phyloP scores from a whole-genome alignment of 2,888 invertebrate genomes.

The Timema podura region DNA sequence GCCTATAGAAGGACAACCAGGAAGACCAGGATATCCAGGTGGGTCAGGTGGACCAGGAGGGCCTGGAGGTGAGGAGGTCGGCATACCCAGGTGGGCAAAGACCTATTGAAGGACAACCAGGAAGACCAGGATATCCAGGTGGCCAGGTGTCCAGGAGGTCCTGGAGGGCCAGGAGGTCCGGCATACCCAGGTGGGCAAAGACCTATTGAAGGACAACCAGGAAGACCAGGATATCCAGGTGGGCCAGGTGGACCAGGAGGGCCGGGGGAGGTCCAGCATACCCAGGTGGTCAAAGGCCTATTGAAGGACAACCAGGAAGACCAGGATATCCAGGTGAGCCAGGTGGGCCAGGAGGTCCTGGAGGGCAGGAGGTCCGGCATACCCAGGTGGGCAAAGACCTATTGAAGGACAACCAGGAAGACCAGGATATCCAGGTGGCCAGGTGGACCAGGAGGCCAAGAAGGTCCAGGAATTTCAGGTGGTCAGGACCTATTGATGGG shows the following conservation, averaged over 20 bases:
- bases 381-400: slow-evolving; percentile 22
- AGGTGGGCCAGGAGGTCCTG: slow-evolving; percentile 37
- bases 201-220: slow-evolving; percentile 36
- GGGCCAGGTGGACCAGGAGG: slow-evolving; percentile 25
- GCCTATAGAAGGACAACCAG: slow-evolving; percentile 21
- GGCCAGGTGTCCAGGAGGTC: slow-evolving; percentile 22
- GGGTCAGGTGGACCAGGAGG: slow-evolving; percentile 34
- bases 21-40: slow-evolving; percentile 21
- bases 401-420: slow-evolving; percentile 34
- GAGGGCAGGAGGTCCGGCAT: slow-evolving; percentile 39
- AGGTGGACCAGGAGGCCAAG: slow-evolving; percentile 36
- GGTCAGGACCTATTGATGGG: slow-evolving; percentile 18
- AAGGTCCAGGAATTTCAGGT: slow-evolving; percentile 32
- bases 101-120: slow-evolving; percentile 29
- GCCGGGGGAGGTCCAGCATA: slow-evolving; percentile 25
- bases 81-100: slow-evolving; percentile 32
- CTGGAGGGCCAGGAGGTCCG: slow-evolving; percentile 40
- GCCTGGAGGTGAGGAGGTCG: slow-evolving; percentile 35
- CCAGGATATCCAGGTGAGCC: slow-evolving; percentile 33
- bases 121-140: slow-evolving; percentile 14
- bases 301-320: slow-evolving; percentile 31
- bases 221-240: slow-evolving; percentile 34
- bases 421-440: slow-evolving; percentile 37
- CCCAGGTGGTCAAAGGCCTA: neutral
- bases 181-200: slow-evolving; percentile 26